Base-by-base conservation (phyloP, 2,888 invertebrate genomes). In the Chrysotoxum bicinctum region DNA sequence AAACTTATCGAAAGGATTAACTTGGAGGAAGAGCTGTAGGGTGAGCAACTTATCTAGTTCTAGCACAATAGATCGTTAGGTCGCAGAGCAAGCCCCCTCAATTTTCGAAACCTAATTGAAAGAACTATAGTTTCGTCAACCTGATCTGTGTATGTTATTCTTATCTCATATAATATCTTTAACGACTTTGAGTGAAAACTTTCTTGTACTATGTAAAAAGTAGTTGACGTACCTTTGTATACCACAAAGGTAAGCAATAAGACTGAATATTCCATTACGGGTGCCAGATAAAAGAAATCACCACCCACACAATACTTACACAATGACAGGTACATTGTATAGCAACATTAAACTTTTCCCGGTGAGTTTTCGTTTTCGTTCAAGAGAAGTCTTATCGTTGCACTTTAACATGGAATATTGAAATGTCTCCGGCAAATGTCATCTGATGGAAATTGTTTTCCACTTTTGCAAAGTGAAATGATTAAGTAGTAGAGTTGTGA, bases 361-460 rank as follows among this genome's bases (percentile, higher is more conserved):
- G 58, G 10, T 76, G 37, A 35, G 14, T 40, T 26, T 50, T 23
- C 56, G 70, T 40, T n/a, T n/a, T n/a, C n/a, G n/a, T n/a, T n/a
- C 43, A 21, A 10, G n/a, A 26, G 14, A 64, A 73, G 30, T 66
- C 68, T 56, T 72, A 68, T 83, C 73, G 73, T 45, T 83, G 69
- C 69, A 56, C 78, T 83, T 56, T 74, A 73, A 83, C 73, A 74
- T 69, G 32, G 54, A 62, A 78, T 74, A 78, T 74, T 78, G 69
- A 83, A 69, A 83, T 69, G 77, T 83, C 81, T 60, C 26, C 10
- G 14, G 66, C 81, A 77, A 72, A 66, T 74, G 60, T 62, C 70
- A 81, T 76, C 70, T 40, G 75, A 80, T 78, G 30, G 62, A 74
- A 64, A 72, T 74, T 72, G 58, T 60, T 48, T 58, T 50, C 48